Percentiles rank a stretch among this genome's conserved stretches.
Conservation (phyloP, 2,888 invertebrate genomes). For the Miltochrista miniata region DNA sequence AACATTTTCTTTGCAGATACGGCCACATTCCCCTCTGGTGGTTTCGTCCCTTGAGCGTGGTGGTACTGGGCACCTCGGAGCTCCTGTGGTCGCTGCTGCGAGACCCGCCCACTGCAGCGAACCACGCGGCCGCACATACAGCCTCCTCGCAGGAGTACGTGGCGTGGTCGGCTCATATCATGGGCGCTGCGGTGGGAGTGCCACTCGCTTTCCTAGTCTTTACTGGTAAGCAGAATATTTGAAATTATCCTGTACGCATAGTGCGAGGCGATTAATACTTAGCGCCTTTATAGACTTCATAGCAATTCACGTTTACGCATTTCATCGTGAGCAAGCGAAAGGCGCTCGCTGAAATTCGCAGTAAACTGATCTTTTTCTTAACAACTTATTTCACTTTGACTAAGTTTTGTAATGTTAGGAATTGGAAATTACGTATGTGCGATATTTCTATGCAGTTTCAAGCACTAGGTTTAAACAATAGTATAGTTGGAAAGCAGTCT, state of each 20-base stretch:
- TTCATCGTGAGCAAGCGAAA: too few species aligned
- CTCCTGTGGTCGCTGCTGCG: conserved; percentile 68
- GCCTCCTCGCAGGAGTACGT: conserved; percentile 58
- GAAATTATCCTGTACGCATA: too few species aligned
- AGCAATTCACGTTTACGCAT: neutral
- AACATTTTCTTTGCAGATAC: conserved; percentile 44
- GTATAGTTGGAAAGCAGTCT: too few species aligned
- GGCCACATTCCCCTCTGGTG: conserved; percentile 76
- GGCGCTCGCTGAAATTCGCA: too few species aligned
- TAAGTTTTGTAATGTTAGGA: too few species aligned
- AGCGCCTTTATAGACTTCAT: too few species aligned
- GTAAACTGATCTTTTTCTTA: too few species aligned
- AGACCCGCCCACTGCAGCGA: conserved; percentile 16
- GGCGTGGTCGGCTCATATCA: conserved; percentile 88
- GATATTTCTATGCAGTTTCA: too few species aligned
- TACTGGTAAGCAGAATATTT: conserved; percentile 51
- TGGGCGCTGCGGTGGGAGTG: conserved; percentile 87
- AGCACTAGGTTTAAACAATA: too few species aligned
- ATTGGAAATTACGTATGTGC: too few species aligned
- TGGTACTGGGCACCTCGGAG: conserved; percentile 86
- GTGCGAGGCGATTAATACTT: too few species aligned
- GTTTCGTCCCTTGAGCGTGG: conserved; percentile 84
- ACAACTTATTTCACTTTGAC: too few species aligned
- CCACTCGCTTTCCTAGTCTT: conserved; percentile 85
- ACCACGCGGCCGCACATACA: conserved; percentile 30